Percentiles rank a stretch among this genome's conserved stretches.
phyloP scores from a whole-genome alignment of 2,797 vertebrate species.

The Galagoides demidoff region DNA sequence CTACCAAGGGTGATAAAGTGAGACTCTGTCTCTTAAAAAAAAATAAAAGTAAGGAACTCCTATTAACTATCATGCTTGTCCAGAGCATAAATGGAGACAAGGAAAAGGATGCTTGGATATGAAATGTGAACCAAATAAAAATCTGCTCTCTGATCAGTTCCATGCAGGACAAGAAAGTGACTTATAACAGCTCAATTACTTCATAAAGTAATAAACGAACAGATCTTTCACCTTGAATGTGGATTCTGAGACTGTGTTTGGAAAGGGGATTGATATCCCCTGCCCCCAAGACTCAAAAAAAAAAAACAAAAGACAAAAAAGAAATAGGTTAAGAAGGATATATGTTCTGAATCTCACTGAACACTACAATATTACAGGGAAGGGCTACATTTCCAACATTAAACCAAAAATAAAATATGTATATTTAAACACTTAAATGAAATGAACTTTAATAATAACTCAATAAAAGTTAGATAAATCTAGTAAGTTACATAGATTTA shows the following conservation, averaged over 20 bases:
- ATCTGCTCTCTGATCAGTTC: background rate
- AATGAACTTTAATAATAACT: background rate
- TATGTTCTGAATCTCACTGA: background rate
- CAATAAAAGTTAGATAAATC: background rate
- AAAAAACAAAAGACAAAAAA: background rate
- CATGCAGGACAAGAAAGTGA: background rate
- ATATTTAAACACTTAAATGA: background rate
- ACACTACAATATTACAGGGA: background rate
- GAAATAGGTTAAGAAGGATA: background rate
- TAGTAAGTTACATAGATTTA: background rate
- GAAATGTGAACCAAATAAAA: background rate
- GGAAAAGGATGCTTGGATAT: background rate
- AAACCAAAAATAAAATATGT: conserved; percentile 13
- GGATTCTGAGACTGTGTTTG: background rate
- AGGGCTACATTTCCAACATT: background rate
- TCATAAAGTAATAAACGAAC: background rate
- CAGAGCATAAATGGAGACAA: background rate
- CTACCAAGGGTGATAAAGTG: too few species aligned
- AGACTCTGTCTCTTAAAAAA: too few species aligned
- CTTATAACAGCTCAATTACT: background rate
- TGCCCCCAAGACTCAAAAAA: background rate
- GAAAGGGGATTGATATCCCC: background rate
- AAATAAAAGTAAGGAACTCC: background rate
- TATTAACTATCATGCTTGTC: background rate
- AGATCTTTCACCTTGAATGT: background rate